Evolutionary conservation across 2,113 vertebrate genomes (phyloP), one percentile per base, ranked within the genome.

Genomic region (Cnemophilus loriae): DNA sequence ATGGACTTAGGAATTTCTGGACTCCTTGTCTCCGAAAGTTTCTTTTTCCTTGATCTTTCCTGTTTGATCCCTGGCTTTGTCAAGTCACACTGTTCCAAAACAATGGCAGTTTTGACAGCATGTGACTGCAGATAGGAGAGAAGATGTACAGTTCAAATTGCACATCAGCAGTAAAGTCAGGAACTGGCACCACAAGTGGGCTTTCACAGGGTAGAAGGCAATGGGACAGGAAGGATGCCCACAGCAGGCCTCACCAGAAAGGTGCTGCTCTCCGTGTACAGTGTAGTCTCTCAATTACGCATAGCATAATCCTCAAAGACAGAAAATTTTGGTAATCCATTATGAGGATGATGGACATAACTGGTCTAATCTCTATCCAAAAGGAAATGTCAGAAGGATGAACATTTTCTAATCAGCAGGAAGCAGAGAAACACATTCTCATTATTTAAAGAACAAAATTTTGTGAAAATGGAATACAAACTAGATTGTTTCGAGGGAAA

Each of bases 91-190:
- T 70, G 37, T 39, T 84, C 13, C 56, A 78, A 69, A 91, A 53
- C 26, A 74, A 49, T 8, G 13, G 22, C 30, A 71, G 24, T 53
- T 91, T 30, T 78, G 46, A 57, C 50, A 87, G 56, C 20, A 18
- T 4, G 1, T 53, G 56, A 41, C 69, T 41, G 39, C n/a, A 65
- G 37, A 26, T 5, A 28, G 32, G 28, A 84, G 8, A 37, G 19
- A n/a, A 0, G 0, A 42, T 20, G 8, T 3, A 28, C 3, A 67
- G 23, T n/a, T 50, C 23, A 63, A 87, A 75, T 7, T 68, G 42
- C 26, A 70, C 26, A 27, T 42, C 16, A 82, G 15, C 60, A 70
- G 59, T 18, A 14, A 53, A 85, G 39, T 71, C 61, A 83, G 52
- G 24, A 78, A 65, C 26, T 70, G 42, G 55, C 15, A 87, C 37